phyloP scores from a whole-genome alignment of 2,888 invertebrate genomes.

The Athalia cordata region DNA sequence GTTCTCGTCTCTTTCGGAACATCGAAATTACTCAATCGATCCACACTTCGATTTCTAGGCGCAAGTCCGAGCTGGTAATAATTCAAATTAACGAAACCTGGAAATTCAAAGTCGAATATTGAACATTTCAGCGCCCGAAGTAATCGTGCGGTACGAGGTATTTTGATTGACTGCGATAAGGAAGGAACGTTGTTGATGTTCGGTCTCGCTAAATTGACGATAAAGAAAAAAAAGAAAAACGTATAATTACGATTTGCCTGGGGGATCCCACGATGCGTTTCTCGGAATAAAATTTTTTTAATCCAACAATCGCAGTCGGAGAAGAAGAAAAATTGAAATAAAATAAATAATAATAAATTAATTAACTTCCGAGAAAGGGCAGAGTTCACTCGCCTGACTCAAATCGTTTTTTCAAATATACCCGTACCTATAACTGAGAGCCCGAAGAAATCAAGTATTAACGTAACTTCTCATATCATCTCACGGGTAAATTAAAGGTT shows the following conservation, averaged over 20 bases:
- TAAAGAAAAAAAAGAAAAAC: background rate
- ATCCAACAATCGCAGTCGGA: background rate
- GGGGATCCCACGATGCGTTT: background rate
- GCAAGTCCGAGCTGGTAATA: no score
- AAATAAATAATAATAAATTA: background rate
- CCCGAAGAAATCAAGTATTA: background rate
- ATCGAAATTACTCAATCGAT: no score
- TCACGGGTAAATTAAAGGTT: background rate
- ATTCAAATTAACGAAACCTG: no score
- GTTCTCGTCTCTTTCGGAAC: no score
- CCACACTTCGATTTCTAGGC: no score
- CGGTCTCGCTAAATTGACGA: slow-evolving; percentile 3
- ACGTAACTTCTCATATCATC: background rate
- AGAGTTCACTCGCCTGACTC: background rate
- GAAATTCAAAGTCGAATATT: no score
- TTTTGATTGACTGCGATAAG: background rate
- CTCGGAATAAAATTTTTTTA: slow-evolving; percentile 23
- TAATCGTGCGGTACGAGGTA: no score
- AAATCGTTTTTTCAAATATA: background rate
- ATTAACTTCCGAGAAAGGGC: slow-evolving; percentile 14
- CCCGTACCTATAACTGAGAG: background rate
- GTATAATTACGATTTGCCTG: background rate
- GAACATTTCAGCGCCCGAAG: no score
- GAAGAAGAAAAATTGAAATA: background rate
- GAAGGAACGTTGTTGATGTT: background rate